Evolutionary conservation across 2,797 vertebrate genomes (phyloP).

Genomic region (Oryzias dopingdopingensis): DNA sequence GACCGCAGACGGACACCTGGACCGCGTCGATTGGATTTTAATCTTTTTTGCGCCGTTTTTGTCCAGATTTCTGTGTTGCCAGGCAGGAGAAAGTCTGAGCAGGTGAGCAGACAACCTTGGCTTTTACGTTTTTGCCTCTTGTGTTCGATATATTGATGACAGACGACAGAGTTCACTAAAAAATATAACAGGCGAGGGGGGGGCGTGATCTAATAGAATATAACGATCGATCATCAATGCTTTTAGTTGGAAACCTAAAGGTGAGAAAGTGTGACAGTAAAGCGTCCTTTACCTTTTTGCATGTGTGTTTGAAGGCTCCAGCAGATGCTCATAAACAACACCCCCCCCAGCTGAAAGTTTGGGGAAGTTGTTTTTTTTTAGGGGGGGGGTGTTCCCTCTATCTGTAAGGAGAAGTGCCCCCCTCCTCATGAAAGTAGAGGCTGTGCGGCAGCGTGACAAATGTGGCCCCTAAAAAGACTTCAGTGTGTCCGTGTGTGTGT

Average conservation of each 20-base stretch:
- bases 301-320: not conserved
- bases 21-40: not conserved
- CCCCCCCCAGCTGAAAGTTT: slow-evolving; percentile 7
- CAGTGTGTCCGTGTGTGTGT: slow-evolving; percentile 8
- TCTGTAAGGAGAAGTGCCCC: not conserved
- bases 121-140: not conserved
- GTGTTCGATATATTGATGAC: too few relatives aligned
- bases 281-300: too few relatives aligned
- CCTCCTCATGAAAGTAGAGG: slow-evolving; percentile 24
- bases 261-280: too few relatives aligned
- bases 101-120: slow-evolving; percentile 70
- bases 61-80: slow-evolving; percentile 52
- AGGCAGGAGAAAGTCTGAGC: slow-evolving; percentile 60
- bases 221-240: too few relatives aligned
- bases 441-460: slow-evolving; percentile 47
- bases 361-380: slow-evolving; percentile 20
- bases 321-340: not conserved
- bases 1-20: too few relatives aligned
- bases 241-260: too few relatives aligned
- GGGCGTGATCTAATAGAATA: too few relatives aligned
- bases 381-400: too few relatives aligned
- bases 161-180: too few relatives aligned
- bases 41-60: slow-evolving; percentile 3
- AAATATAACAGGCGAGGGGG: too few relatives aligned
- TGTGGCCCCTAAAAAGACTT: slow-evolving; percentile 36